These are phyloP conservation scores for Drosophila paramelanica DNA, from an alignment of 2,888 invertebrate species.

Conservation along the genomic window DNA sequence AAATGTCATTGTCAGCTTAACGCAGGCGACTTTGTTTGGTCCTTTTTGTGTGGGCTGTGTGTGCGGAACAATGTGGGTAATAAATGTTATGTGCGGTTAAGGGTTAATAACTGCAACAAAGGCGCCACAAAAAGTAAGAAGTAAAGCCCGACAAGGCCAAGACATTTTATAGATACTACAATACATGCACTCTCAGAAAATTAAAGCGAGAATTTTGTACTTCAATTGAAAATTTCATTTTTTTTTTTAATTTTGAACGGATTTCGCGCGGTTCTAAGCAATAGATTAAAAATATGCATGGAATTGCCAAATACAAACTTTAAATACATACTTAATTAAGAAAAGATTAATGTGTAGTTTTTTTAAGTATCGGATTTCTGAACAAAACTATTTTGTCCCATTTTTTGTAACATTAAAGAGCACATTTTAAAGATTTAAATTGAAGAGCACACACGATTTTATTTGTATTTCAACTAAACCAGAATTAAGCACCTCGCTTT, in stretches of 20 bases:
- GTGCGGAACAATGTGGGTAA: conserved; percentile 64
- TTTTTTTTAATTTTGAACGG: too few relatives aligned
- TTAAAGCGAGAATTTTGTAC: neutral
- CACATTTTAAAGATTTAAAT: too few relatives aligned
- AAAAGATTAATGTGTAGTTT: too few relatives aligned
- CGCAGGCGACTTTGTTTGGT: conserved; percentile 70
- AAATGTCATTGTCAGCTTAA: conserved; percentile 81
- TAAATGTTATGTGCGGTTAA: conserved; percentile 84
- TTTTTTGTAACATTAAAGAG: too few relatives aligned
- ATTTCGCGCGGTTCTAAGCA: too few relatives aligned
- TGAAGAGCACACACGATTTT: too few relatives aligned
- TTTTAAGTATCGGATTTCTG: too few relatives aligned
- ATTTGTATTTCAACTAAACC: too few relatives aligned
- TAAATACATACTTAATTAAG: too few relatives aligned
- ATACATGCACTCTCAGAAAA: conserved; percentile 12
- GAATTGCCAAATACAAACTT: too few relatives aligned
- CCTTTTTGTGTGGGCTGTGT: conserved; percentile 26
- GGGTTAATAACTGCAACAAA: conserved; percentile 83
- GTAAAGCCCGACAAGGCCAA: conserved; percentile 62
- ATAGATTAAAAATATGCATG: too few relatives aligned
- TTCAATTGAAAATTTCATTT: neutral
- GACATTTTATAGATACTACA: conserved; percentile 63
- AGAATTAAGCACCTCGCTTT: neutral
- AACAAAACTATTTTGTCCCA: too few relatives aligned
- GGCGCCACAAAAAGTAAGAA: conserved; percentile 55